phyloP scores from a whole-genome alignment of 2,888 invertebrate species.

The Rapana venosa region DNA sequence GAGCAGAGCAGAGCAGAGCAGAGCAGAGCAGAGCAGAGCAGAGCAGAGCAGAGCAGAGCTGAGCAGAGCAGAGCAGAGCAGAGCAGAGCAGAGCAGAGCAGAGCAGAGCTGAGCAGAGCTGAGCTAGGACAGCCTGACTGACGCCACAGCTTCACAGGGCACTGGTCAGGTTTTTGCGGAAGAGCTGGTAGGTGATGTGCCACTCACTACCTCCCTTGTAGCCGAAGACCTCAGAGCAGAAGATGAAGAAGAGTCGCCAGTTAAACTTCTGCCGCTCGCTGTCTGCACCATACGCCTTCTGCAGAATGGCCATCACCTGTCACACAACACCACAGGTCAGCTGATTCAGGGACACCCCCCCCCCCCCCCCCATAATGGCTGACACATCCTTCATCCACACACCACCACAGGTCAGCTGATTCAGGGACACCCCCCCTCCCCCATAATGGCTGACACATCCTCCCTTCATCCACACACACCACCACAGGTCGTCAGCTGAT shows the following conservation, averaged over 20 bases:
- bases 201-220: conserved; percentile 72
- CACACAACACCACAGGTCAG: not conserved
- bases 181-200: conserved; percentile 69
- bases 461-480: not conserved
- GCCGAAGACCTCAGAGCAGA: conserved; percentile 72
- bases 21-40: no score
- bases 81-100: no score
- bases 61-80: not conserved
- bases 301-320: conserved; percentile 59
- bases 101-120: not conserved
- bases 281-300: conserved; percentile 62
- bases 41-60: not conserved
- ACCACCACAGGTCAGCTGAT: not conserved
- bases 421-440: not conserved
- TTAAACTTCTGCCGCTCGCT: conserved; percentile 69
- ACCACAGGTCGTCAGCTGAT: not conserved
- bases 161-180: conserved; percentile 62
- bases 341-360: no score
- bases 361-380: no score
- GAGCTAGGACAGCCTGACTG: not conserved
- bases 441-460: not conserved
- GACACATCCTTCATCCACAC: not conserved
- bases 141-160: conserved; percentile 48
- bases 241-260: conserved; percentile 73
- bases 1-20: no score